Evolutionary conservation across 1,140 invertebrate genomes (phyloP).

Genomic region (Drosophila nannoptera): DNA sequence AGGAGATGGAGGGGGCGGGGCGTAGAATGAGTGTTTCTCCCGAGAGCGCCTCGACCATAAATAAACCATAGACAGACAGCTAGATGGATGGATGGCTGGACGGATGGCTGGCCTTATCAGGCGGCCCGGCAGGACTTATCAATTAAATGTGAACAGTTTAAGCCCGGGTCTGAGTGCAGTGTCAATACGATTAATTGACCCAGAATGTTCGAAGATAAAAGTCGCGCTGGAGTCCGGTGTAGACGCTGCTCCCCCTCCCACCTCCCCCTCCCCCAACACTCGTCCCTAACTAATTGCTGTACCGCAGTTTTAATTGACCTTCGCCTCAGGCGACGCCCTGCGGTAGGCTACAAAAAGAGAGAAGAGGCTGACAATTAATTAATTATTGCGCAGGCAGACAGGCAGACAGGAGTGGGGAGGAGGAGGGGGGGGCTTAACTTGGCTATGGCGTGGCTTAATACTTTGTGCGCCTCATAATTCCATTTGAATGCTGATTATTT

Average conservation of each 20-base stretch:
- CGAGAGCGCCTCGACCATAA: constrained; percentile 54
- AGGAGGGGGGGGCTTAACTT: constrained; percentile 55
- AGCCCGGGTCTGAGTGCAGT: constrained; percentile 53
- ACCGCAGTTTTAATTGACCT: constrained; percentile 71
- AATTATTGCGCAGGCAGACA: constrained; percentile 47
- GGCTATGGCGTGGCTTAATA: constrained; percentile 63
- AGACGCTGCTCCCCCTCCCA: not conserved
- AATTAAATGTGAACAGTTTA: constrained; percentile 61
- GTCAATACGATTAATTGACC: constrained; percentile 62
- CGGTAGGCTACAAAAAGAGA: constrained; percentile 36
- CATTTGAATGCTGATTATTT: constrained; percentile 70
- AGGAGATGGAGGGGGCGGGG: constrained; percentile 26
- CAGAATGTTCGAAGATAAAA: constrained; percentile 54
- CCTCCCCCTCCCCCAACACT: not conserved
- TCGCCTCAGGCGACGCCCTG: constrained; percentile 44
- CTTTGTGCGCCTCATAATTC: constrained; percentile 50
- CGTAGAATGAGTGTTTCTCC: constrained; percentile 39
- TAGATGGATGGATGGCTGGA: constrained; percentile 4
- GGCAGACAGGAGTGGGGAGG: constrained; percentile 1
- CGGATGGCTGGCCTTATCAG: constrained; percentile 43
- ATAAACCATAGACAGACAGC: constrained; percentile 33
- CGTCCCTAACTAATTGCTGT: constrained; percentile 54
- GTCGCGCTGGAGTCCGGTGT: not conserved
- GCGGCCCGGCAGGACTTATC: constrained; percentile 62
- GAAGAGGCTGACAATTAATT: constrained; percentile 56